Evolutionary conservation across 2,113 vertebrate genomes (phyloP).

Genomic region (Rhineura floridana): DNA sequence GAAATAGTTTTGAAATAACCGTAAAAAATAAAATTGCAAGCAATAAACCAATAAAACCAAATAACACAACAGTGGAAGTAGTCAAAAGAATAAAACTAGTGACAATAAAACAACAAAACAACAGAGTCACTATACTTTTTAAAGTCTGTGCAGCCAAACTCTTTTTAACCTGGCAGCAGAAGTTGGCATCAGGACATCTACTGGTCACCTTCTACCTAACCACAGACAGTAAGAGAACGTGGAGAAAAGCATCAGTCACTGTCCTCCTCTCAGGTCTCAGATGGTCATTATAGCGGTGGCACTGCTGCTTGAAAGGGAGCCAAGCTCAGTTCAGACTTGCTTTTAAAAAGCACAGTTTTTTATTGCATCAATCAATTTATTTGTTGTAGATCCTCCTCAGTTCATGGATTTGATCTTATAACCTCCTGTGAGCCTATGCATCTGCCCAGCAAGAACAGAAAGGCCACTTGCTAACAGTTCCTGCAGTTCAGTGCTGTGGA

Average conservation of each 20-base stretch:
- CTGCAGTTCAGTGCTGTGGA: conserved; percentile 3
- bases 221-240: neutral
- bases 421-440: neutral
- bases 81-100: neutral
- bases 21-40: too few relatives aligned
- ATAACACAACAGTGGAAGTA: neutral
- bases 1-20: neutral
- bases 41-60: neutral
- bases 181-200: too few relatives aligned
- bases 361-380: conserved; percentile 1
- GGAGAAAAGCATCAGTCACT: neutral
- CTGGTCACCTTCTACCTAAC: neutral
- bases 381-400: conserved; percentile 18
- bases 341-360: conserved; percentile 6
- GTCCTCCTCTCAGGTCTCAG: too few relatives aligned
- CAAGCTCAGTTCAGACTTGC: neutral
- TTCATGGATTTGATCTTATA: conserved; percentile 38
- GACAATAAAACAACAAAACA: neutral
- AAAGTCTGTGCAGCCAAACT: neutral
- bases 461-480: neutral
- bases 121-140: neutral
- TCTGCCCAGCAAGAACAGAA: conserved; percentile 9
- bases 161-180: neutral
- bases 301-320: too few relatives aligned
- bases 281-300: too few relatives aligned